Percentiles rank a stretch among this genome's conserved stretches.
Evolutionary conservation across 1,140 invertebrate genomes (phyloP).

Genomic region (Drosophila neocordata): DNA sequence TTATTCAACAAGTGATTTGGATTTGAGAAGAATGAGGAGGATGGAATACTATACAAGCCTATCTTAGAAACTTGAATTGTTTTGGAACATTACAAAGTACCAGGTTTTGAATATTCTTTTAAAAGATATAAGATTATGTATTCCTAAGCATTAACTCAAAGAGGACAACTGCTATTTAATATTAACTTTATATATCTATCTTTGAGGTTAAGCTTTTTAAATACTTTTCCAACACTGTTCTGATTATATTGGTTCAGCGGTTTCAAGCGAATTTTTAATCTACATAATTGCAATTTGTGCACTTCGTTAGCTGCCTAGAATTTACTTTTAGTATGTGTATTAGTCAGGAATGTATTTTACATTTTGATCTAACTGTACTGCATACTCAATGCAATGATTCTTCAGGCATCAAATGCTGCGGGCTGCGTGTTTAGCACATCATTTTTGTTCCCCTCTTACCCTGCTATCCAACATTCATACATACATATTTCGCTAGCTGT

Average conservation of each 20-base stretch:
- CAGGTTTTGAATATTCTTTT: too few species aligned
- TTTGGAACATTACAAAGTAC: too few species aligned
- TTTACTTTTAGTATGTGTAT: slow-evolving; percentile 15
- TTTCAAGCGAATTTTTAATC: background rate
- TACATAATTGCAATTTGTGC: background rate
- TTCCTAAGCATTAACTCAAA: too few species aligned
- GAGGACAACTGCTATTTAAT: too few species aligned
- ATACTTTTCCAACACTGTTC: too few species aligned
- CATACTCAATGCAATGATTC: background rate
- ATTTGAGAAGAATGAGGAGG: too few species aligned
- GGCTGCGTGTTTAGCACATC: slow-evolving; percentile 69
- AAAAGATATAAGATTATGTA: too few species aligned
- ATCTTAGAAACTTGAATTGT: too few species aligned
- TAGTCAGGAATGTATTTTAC: slow-evolving; percentile 44
- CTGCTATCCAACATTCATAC: background rate
- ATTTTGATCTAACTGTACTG: slow-evolving; percentile 71
- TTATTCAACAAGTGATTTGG: too few species aligned
- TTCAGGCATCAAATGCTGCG: slow-evolving; percentile 21
- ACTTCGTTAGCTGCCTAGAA: slow-evolving; percentile 18
- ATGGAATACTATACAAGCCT: too few species aligned
- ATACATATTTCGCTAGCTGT: slow-evolving; percentile 26
- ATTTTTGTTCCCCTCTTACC: slow-evolving; percentile 28
- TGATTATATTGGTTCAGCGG: background rate
- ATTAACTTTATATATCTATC: too few species aligned
- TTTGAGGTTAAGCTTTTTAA: too few species aligned